Conservation (phyloP, 2,113 vertebrate species). For the Regulus satrapa region DNA sequence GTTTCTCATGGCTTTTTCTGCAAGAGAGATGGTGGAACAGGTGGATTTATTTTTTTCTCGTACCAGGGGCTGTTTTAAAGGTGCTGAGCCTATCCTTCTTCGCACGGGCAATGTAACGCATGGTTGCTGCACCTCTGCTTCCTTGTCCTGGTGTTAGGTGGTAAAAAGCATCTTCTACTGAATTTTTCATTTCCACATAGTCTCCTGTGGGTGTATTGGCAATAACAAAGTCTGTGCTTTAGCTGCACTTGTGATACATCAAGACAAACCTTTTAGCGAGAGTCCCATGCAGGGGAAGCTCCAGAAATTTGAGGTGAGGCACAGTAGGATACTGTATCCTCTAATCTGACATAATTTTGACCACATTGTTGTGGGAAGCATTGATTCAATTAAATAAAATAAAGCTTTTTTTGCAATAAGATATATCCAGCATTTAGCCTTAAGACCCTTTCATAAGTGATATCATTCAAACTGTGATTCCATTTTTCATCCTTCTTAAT, state of each 20-base stretch:
- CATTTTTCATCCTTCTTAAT: slow-evolving; percentile 14
- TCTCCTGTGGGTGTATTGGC: slow-evolving; percentile 6
- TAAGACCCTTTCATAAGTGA: slow-evolving; percentile 71
- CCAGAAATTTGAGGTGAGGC: slow-evolving; percentile 20
- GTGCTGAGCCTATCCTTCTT: neutral
- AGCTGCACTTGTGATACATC: slow-evolving; percentile 24
- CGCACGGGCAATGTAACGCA: neutral
- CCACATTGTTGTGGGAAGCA: slow-evolving; percentile 7
- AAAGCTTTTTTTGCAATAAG: slow-evolving; percentile 72
- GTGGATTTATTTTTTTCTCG: neutral
- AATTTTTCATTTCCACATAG: neutral
- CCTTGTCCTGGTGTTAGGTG: neutral
- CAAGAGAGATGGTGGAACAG: neutral
- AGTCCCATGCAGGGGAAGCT: neutral
- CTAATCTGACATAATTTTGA: neutral
- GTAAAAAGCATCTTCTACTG: neutral
- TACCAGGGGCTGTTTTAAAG: neutral
- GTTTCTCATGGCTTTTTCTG: neutral
- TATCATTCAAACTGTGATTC: slow-evolving; percentile 58
- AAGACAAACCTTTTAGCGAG: neutral
- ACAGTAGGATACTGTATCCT: neutral
- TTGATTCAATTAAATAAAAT: slow-evolving; percentile 32
- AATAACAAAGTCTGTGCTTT: slow-evolving; percentile 48
- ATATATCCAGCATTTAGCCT: slow-evolving; percentile 70
- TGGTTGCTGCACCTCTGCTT: neutral